Base-by-base conservation (phyloP, 2,113 vertebrate species). In the Nesogale talazaci region DNA sequence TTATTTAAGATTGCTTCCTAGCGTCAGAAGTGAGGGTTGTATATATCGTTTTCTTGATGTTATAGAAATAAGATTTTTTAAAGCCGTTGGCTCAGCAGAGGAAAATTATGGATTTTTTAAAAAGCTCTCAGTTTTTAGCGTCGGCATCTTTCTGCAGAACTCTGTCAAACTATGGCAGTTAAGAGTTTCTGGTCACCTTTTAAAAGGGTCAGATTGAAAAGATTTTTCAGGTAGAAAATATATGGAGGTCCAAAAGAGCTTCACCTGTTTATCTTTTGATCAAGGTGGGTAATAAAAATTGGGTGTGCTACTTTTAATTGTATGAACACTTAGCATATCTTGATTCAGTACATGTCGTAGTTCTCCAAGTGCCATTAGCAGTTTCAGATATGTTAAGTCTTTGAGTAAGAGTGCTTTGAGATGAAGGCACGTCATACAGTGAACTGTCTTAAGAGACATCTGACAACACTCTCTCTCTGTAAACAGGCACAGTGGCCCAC, bases 61-160 rank as follows among this genome's bases (percentile, higher is more conserved):
- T 86, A 75, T 57, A 56, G 46, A 91, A 90, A 65, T 75, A 12
- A 89, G 90, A 81, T 27, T 61, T 61, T 67, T 82, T 17, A 70
- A 85, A 75, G 29, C 40, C 93, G 61, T 31, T 46, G 14, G 0
- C 15, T 89, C 27, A 61, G 52, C 38, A 69, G 34, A 84, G 92
- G 94, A 82, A 52, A 80, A 76, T 36, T 63, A 78, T 85, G 36
- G 76, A 80, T 63, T 87, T 89, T n/a, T n/a, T n/a, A n/a, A 87
- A 94, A 29, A 86, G 80, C 63, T 27, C 22, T 52, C 34, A 69
- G 63, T 78, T 94, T 61, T 89, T 65, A 57, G 75, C 34, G 20
- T 86, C 57, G 90, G 38, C 10, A 61, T 74, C 74, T 81, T 92
- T 93, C 85, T 46, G 59, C 29, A 93, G 72, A 95, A 86, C 57